phyloP scores from a whole-genome alignment of 2,888 invertebrate genomes.

The Andrena hattorfiana region DNA sequence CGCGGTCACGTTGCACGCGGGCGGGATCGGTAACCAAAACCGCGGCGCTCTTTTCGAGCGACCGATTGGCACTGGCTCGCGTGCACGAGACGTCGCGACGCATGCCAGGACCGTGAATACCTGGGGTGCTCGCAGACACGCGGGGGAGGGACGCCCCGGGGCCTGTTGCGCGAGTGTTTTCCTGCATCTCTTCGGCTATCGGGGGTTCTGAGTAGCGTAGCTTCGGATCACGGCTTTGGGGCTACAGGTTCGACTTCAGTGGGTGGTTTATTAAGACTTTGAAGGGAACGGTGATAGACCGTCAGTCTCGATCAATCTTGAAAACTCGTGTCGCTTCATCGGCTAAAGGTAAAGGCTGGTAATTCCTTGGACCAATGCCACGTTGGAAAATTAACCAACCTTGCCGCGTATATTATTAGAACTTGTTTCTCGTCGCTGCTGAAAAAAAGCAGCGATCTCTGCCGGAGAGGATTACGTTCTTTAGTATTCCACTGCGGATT shows the following conservation, averaged over 20 bases:
- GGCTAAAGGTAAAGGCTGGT: no score
- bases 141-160: neutral
- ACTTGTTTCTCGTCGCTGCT: neutral
- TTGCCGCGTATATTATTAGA: constrained; percentile 31
- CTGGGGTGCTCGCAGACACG: neutral
- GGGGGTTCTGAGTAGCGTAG: no score
- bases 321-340: no score
- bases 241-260: no score
- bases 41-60: constrained; percentile 25
- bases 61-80: constrained; percentile 28
- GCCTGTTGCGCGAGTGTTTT: constrained; percentile 20
- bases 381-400: neutral
- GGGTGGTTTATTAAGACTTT: neutral
- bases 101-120: constrained; percentile 30
- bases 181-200: neutral
- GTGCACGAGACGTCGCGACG: constrained; percentile 34
- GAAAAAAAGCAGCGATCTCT: constrained; percentile 6
- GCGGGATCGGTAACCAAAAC: neutral
- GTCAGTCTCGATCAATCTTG: no score
- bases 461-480: neutral
- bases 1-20: neutral
- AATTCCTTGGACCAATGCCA: neutral
- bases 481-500: no score
- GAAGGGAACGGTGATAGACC: neutral
- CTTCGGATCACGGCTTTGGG: no score